Evolutionary conservation across 2,888 invertebrate species (phyloP).

Genomic region (Pyrocoelia pectoralis): DNA sequence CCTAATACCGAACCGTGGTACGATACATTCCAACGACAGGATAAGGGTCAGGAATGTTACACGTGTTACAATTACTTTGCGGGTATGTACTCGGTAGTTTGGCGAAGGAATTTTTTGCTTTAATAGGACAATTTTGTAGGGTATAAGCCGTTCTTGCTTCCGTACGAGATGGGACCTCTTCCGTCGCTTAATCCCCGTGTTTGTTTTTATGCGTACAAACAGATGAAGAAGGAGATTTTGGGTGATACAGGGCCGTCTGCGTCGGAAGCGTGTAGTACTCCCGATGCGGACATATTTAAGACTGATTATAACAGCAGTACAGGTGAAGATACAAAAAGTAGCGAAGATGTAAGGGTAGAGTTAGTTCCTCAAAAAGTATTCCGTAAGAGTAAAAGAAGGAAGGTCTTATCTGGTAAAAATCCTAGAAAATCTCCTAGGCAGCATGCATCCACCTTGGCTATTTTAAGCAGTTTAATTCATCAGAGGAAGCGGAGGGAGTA

Average conservation of each 20-base stretch:
- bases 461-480: constrained; percentile 73
- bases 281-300: constrained; percentile 42
- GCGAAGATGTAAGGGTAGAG: constrained; percentile 26
- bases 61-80: constrained; percentile 57
- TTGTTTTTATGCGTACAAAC: constrained; percentile 58
- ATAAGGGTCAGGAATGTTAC: constrained; percentile 72
- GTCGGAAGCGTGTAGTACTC: constrained; percentile 48
- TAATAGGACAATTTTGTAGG: constrained; percentile 52
- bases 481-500: constrained; percentile 60
- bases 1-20: constrained; percentile 82
- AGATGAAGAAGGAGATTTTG: constrained; percentile 56
- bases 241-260: constrained; percentile 57
- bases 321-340: constrained; percentile 43
- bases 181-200: constrained; percentile 68
- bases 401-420: constrained; percentile 59
- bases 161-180: constrained; percentile 76
- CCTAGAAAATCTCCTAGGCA: constrained; percentile 87
- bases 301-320: constrained; percentile 52
- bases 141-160: constrained; percentile 72
- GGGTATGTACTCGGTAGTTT: constrained; percentile 15
- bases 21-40: constrained; percentile 79
- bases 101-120: neutral
- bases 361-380: neutral
- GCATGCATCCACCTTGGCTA: constrained; percentile 87
- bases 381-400: constrained; percentile 7